Evolutionary conservation across 2,888 invertebrate species (phyloP), one percentile per base, ranked within the genome.

Genomic region (Eutolmus rufibarbis): DNA sequence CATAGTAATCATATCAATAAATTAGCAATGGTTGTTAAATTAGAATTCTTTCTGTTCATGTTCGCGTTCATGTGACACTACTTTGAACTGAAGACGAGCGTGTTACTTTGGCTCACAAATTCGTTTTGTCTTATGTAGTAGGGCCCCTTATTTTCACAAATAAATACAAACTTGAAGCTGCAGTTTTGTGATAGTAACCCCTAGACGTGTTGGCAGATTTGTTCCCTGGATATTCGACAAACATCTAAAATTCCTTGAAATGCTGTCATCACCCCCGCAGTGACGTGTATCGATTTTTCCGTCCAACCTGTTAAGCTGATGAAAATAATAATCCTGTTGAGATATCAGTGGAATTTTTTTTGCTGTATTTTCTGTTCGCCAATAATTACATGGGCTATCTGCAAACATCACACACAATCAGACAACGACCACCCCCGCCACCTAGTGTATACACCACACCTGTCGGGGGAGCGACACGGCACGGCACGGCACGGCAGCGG

Each of bases 311-410:
- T 84, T 66, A 84, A 84, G 37, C 84, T 84, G 84, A 84, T 84
- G 84, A 84, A 84, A 84, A 74, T 84, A 40, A 84, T 81, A 84
- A 84, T 84, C 74, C 84, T 57, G 74, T 57, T 66, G 74, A 84
- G 74, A 84, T 84, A 84, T 84, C 84, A 84, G 40, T 74, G 84
- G 51, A 19, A 5, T 23, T 28, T 23, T 84, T 84, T 84, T 84
- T 16, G 7, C 7, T 51, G n/a, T 51, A 16, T 46, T 46, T 51
- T 81, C 14, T 81, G 51, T 81, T 51, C 76, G 40, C 76, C 51
- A 81, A 81, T 81, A 81, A 81, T 81, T 81, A 84, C 84, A 84
- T 43, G 40, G 23, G 8, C 57, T 84, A 81, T 81, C 81, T 81
- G 51, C 81, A 31, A 81, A 81, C 81, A 81, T 84, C 74, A 74